A percentile compares a stretch with the other conserved stretches of the same genome.
These are phyloP conservation scores for Craniophora ligustri DNA, from an alignment of 2,888 invertebrate species.

Conservation along the genomic window DNA sequence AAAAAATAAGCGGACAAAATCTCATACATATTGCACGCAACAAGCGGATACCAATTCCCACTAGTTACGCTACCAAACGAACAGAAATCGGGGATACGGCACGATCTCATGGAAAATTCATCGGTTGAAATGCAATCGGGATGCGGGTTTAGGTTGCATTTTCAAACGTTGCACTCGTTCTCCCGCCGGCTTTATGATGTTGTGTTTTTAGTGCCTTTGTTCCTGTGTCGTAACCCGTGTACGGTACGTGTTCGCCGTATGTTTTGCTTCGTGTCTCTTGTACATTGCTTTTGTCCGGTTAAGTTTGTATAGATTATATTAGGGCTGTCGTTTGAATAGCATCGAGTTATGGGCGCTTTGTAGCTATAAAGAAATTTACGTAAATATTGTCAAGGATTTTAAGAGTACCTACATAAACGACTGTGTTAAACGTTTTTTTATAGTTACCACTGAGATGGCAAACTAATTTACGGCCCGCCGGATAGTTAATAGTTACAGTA, in stretches of 20 bases:
- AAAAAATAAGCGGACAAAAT: slow-evolving; percentile 83
- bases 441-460: no score
- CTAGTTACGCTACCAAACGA: slow-evolving; percentile 76
- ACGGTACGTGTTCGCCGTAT: slow-evolving; percentile 33
- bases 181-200: slow-evolving; percentile 59
- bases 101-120: slow-evolving; percentile 81
- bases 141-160: slow-evolving; percentile 76
- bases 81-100: slow-evolving; percentile 65
- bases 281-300: slow-evolving; percentile 10
- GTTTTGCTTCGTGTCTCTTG: slow-evolving; percentile 13
- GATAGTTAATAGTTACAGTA: no score
- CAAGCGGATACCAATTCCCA: slow-evolving; percentile 82
- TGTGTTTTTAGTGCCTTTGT: slow-evolving; percentile 64
- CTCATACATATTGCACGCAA: slow-evolving; percentile 84
- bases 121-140: slow-evolving; percentile 83
- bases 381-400: no score
- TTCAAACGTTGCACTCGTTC: slow-evolving; percentile 65
- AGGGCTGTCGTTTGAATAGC: background rate
- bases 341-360: background rate
- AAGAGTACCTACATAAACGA: no score
- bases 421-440: no score
- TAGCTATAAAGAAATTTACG: no score
- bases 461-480: no score
- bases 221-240: slow-evolving; percentile 41
- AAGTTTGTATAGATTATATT: background rate